Conservation (phyloP, 1,140 invertebrate species). For the Archegozetes longisetosus region DNA sequence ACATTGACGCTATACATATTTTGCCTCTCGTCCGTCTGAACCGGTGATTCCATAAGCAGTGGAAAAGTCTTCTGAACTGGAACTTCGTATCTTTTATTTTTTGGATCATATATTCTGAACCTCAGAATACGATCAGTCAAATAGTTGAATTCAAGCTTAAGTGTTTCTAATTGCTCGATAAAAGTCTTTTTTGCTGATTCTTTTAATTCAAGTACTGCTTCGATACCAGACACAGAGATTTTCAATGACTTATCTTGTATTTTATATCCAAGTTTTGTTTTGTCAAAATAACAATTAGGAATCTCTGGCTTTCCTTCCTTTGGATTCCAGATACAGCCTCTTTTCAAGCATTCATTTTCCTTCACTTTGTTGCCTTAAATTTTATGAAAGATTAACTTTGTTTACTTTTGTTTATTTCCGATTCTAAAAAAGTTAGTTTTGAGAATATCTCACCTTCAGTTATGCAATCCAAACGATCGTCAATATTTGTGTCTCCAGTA, state of each 20-base stretch:
- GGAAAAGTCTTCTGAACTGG: conserved; percentile 20
- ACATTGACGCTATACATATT: not conserved
- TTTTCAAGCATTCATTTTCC: not conserved
- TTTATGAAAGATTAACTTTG: no score
- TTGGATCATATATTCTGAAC: conserved; percentile 41
- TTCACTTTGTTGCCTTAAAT: not conserved
- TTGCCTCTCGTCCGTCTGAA: not conserved
- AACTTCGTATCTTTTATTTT: conserved; percentile 25
- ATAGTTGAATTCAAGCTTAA: conserved; percentile 1
- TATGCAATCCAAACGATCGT: no score
- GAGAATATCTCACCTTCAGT: no score
- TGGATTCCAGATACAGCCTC: not conserved
- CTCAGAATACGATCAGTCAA: conserved; percentile 23
- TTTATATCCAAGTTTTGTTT: not conserved
- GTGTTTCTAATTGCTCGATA: not conserved
- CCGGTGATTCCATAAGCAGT: not conserved
- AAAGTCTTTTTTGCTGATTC: not conserved
- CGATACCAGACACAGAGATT: not conserved
- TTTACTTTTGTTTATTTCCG: no score
- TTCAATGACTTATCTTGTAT: not conserved
- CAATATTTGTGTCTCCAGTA: no score
- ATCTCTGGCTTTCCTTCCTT: not conserved
- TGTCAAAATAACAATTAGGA: not conserved
- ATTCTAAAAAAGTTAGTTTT: no score
- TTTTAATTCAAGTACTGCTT: not conserved